phyloP scores from a whole-genome alignment of 2,888 invertebrate genomes.

The Standfussiana lucernea region DNA sequence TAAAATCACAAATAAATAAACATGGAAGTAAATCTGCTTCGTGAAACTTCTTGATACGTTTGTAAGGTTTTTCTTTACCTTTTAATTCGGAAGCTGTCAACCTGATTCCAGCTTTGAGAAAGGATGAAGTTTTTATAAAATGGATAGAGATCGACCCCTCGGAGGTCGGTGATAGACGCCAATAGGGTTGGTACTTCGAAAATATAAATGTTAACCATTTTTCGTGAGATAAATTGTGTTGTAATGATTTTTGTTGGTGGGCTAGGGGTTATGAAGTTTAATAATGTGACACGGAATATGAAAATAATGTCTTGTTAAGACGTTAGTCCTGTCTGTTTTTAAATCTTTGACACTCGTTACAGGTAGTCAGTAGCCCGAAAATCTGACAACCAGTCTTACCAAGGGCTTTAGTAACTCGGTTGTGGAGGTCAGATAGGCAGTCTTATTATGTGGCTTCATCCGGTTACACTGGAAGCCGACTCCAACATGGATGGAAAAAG shows the following conservation, averaged over 20 bases:
- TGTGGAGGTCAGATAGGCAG: neutral
- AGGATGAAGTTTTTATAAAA: slow-evolving; percentile 58
- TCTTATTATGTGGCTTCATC: neutral
- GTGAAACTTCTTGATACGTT: slow-evolving; percentile 25
- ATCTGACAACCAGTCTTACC: neutral
- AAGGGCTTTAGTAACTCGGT: neutral
- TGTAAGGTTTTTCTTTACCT: slow-evolving; percentile 33
- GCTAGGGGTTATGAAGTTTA: neutral
- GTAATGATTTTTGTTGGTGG: neutral
- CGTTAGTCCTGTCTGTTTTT: neutral
- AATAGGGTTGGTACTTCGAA: slow-evolving; percentile 36
- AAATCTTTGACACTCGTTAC: neutral
- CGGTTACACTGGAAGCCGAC: neutral
- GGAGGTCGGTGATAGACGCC: slow-evolving; percentile 27
- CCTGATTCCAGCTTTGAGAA: slow-evolving; percentile 32
- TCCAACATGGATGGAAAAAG: neutral
- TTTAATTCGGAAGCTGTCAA: slow-evolving; percentile 57
- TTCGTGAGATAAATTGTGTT: neutral
- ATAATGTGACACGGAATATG: neutral
- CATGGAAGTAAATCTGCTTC: slow-evolving; percentile 13
- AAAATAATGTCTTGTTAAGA: neutral
- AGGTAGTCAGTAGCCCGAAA: too few relatives aligned
- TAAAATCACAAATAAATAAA: slow-evolving; percentile 16
- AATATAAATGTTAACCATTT: slow-evolving; percentile 14
- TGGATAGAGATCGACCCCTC: slow-evolving; percentile 45